Conservation (phyloP, 2,797 vertebrate genomes). For the Eidolon dupreanum region DNA sequence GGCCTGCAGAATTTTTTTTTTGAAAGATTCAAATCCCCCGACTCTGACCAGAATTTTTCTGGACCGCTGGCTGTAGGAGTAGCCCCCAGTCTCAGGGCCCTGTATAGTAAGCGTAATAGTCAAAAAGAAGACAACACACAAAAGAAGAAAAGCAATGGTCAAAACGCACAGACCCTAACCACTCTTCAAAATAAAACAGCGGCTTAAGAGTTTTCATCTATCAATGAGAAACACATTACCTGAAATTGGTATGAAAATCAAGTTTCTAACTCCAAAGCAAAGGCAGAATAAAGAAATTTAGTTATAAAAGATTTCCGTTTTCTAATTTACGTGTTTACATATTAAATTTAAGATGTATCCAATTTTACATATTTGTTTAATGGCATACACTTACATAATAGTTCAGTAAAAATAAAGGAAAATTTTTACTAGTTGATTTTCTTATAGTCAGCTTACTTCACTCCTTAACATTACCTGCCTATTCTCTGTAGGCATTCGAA, state of each 20-base stretch:
- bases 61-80: not conserved
- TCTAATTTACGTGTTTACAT: not conserved
- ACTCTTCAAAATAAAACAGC: not conserved
- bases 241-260: conserved; percentile 23
- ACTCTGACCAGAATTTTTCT: not conserved
- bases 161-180: not conserved
- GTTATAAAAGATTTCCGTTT: not conserved
- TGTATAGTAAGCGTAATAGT: not conserved
- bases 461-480: not conserved
- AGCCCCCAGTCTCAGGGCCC: not conserved
- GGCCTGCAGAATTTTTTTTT: not conserved
- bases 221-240: conserved; percentile 8
- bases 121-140: not conserved
- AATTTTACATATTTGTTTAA: not conserved
- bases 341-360: not conserved
- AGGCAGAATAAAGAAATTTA: not conserved
- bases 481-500: not conserved
- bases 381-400: not conserved
- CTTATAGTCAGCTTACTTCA: not conserved
- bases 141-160: not conserved
- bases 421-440: not conserved
- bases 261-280: conserved; percentile 20
- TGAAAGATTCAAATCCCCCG: not conserved
- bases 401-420: not conserved
- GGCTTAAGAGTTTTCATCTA: not conserved